Evolutionary conservation across 2,113 vertebrate genomes (phyloP), one percentile per base, ranked within the genome.

Genomic region (Siniperca knerii): DNA sequence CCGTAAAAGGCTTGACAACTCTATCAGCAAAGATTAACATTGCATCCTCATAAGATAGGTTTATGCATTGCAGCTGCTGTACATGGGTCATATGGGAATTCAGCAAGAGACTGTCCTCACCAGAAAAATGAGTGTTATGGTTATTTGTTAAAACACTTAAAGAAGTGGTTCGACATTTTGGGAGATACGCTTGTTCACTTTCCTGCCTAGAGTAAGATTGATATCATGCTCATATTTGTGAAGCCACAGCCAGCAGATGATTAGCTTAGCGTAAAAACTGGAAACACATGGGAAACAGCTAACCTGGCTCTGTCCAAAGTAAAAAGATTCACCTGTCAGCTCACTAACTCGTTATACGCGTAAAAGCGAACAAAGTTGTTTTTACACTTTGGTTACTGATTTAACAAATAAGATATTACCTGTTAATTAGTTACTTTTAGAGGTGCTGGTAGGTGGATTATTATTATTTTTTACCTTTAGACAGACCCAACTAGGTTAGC

Each of bases 11-110:
- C 54, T 69, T 44, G 40, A 9, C n/a, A 55, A 15, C 48, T 55
- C 50, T 25, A 29, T 54, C 71, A 33, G 71, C 57, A 48, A 55
- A 80, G 71, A 69, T 64, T 48, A 80, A 55, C 64, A 75, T 44
- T 69, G 25, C 55, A 55, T 85, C 72, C 25, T 46, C 64, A 6
- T 21, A 25, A 40, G 21, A 57, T 2, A 8, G 21, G 44, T 66
- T 81, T 37, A 52, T 76, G 50, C 29, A 4, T 60, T 23, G 25
- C 58, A 21, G 7, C 33, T 42, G 20, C 58, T 71, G 70, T 69
- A 12, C 29, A 20, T 7, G 25, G 23, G 15, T 44, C 66, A 60
- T 23, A 6, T 9, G 46, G 46, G 74, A 60, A n/a, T 66, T 42
- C 23, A 57, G 2, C 46, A 11, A 68, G 15, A 48, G 7, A 29